Base-by-base conservation (phyloP, 2,888 invertebrate genomes). In the Apamea monoglypha region DNA sequence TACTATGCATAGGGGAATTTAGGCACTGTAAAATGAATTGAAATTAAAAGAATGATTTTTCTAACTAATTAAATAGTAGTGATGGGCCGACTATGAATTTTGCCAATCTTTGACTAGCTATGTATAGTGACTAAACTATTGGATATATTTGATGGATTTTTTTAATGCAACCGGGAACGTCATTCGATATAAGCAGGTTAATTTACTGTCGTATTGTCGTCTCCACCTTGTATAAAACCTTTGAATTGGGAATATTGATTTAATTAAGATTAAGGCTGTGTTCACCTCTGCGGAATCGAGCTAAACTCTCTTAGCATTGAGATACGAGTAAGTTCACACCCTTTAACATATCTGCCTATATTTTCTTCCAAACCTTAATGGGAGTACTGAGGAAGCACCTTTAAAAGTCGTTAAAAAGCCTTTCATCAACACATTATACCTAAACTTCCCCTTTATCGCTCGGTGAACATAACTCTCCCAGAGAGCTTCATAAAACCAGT, bases 401-500 rank as follows among this genome's bases (percentile, higher is more conserved):
- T 82, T 53, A 10, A 76, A 56, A 81, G 76, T 76, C 77, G 21
- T 76, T 70, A 32, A 70, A 75, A 70, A 83, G 59, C 6, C 29
- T 68, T 81, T 64, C 56, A 82, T 67, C 25, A 71, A 63, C 53
- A 78, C 53, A 78, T 36, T 66, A 18, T 67, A 14, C 16, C 7
- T n/a, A 73, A 40, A 32, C 12, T 21, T 66, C 21, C 2, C 14
- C 5, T 78, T 59, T 77, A 74, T 68, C 21, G 40, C 76, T 56
- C 36, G 25, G 40, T 76, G 66, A 77, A 32, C 69, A 4, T 21
- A 21, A 32, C 66, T 29, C 61, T n/a, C 32, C 18, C 18, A 68
- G 40, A 71, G n/a, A 77, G 25, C 50, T 29, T 44, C 67, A 4
- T 40, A n/a, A 0, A 25, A 21, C 76, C 36, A 69, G 32, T 59